These are phyloP conservation scores for Zoanthus gigantus DNA, from an alignment of 92 coral and sea anemone genomes.

Conservation along the genomic window DNA sequence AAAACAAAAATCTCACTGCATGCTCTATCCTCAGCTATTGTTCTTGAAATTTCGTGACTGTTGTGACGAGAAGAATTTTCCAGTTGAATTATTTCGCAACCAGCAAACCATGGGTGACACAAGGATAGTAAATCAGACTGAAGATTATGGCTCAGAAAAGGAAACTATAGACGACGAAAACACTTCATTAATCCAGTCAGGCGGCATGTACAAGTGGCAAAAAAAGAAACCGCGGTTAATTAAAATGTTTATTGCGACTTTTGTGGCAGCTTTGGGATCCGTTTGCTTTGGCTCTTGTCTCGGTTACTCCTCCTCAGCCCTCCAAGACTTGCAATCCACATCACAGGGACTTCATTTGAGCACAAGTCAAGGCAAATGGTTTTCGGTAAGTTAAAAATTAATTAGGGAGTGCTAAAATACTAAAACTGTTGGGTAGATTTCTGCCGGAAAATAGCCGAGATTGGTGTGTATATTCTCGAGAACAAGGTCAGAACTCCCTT, in stretches of 20 bases:
- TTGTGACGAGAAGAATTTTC: background rate
- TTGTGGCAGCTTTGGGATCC: conserved; percentile 68
- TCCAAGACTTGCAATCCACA: conserved; percentile 48
- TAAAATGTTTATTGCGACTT: background rate
- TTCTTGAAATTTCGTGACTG: background rate
- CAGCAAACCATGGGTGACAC: background rate
- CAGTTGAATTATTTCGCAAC: background rate
- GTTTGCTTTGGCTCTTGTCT: conserved; percentile 69
- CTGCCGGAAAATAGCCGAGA: too few relatives aligned
- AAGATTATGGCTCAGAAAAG: background rate
- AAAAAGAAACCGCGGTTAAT: background rate
- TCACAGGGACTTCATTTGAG: conserved; percentile 23
- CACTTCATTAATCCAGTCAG: background rate
- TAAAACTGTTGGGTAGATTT: too few relatives aligned
- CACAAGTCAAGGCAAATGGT: conserved; percentile 57
- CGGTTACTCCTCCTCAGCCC: conserved; percentile 75
- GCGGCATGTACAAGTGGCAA: background rate
- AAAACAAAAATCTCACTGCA: too few relatives aligned
- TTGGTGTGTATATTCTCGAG: too few relatives aligned
- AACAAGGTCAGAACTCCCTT: too few relatives aligned
- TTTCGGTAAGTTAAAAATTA: conserved; percentile 60
- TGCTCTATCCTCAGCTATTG: background rate
- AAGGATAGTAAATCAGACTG: background rate
- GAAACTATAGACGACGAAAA: background rate
- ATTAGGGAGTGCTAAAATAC: too few relatives aligned